Evolutionary conservation across 2,113 vertebrate species (phyloP).

Genomic region (Hemiprocne comata): DNA sequence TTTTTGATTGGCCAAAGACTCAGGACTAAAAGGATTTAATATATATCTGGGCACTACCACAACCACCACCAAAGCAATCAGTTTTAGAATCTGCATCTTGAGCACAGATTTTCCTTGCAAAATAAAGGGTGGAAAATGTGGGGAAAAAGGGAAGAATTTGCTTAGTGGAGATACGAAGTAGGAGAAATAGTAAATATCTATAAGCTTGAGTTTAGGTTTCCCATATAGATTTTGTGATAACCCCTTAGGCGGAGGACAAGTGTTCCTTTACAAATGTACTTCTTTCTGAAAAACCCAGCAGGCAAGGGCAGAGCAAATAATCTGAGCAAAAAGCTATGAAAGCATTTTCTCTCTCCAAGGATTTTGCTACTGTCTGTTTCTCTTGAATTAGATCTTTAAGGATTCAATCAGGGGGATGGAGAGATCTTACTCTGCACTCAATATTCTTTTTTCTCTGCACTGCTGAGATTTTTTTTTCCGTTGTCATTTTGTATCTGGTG

Average conservation of each 20-base stretch:
- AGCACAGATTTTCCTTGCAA: background rate
- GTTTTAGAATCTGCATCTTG: background rate
- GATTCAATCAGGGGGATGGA: background rate
- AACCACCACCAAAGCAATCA: background rate
- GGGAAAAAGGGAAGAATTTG: background rate
- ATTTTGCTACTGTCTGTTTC: constrained; percentile 33
- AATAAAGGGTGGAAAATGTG: background rate
- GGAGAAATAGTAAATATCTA: background rate
- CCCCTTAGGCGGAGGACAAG: background rate
- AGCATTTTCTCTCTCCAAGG: constrained; percentile 38
- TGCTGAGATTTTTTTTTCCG: background rate
- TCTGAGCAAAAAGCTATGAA: constrained; percentile 44
- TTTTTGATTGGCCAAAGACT: background rate
- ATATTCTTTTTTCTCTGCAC: background rate
- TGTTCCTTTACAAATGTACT: constrained; percentile 33
- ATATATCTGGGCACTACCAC: background rate
- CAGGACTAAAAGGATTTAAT: background rate
- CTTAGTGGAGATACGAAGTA: background rate
- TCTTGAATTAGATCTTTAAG: background rate
- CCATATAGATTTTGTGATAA: background rate
- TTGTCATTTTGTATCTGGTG: background rate
- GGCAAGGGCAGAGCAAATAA: constrained; percentile 4
- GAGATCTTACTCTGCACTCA: background rate
- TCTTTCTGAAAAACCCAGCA: background rate
- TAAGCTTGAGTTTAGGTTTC: background rate